A percentile compares a stretch with the other conserved stretches of the same genome.
Evolutionary conservation across 1,140 invertebrate genomes (phyloP).

Genomic region (Philaenus spumarius): DNA sequence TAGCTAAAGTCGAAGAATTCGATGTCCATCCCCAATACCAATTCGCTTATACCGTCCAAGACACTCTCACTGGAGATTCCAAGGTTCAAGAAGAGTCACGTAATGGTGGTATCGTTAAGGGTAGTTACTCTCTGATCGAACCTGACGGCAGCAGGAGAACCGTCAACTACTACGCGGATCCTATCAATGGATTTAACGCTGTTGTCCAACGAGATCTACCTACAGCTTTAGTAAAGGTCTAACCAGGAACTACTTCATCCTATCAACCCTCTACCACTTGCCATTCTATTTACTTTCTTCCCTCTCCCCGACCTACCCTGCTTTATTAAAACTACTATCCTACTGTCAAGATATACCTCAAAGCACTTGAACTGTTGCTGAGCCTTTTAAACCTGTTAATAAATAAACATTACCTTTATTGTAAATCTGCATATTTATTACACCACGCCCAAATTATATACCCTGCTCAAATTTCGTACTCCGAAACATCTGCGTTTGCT

Average conservation of each 20-base stretch:
- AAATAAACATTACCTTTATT: neutral
- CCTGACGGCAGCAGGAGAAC: conserved; percentile 36
- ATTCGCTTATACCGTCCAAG: conserved; percentile 46
- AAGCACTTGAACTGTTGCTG: no score
- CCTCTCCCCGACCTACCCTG: no score
- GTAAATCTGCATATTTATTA: neutral
- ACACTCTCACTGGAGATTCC: conserved; percentile 48
- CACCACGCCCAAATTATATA: no score
- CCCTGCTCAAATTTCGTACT: no score
- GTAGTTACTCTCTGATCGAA: conserved; percentile 37
- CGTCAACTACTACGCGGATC: conserved; percentile 40
- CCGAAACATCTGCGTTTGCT: no score
- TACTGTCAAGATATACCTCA: no score
- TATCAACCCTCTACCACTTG: no score
- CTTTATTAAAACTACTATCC: no score
- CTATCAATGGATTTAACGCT: conserved; percentile 41
- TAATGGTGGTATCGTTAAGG: conserved; percentile 48
- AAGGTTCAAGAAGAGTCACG: conserved; percentile 48
- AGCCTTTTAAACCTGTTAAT: neutral
- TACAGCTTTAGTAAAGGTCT: neutral
- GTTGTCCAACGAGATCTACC: conserved; percentile 28
- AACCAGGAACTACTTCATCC: no score
- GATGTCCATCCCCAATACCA: conserved; percentile 40
- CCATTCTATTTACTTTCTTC: no score
- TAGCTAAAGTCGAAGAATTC: conserved; percentile 15